phyloP scores from a whole-genome alignment of 2,888 invertebrate species.

The Troides helena region DNA sequence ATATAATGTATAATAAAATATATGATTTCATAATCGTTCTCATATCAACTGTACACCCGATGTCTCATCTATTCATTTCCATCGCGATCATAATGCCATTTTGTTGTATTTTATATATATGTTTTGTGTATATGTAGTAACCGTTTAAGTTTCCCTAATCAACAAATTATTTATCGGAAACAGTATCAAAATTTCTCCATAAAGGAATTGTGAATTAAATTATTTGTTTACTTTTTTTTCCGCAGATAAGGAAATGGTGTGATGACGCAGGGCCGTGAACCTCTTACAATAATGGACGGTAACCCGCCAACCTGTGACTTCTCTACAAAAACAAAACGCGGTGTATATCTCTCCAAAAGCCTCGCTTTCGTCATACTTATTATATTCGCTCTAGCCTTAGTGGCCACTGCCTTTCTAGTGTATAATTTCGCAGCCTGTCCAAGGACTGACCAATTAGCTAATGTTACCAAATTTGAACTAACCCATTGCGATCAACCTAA shows the following conservation, averaged over 20 bases:
- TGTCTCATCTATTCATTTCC: too few relatives aligned
- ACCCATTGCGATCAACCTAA: conserved; percentile 68
- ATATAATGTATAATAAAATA: too few relatives aligned
- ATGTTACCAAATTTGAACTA: conserved; percentile 70
- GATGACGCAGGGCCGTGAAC: conserved; percentile 74
- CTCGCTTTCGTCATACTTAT: conserved; percentile 82
- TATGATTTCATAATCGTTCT: too few relatives aligned
- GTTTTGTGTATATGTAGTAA: too few relatives aligned
- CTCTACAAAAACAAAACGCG: conserved; percentile 81
- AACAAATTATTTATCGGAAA: too few relatives aligned
- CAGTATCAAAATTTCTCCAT: too few relatives aligned
- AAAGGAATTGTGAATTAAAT: too few relatives aligned
- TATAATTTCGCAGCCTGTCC: conserved; percentile 88
- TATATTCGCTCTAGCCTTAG: conserved; percentile 82
- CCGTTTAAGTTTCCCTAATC: too few relatives aligned
- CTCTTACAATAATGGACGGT: conserved; percentile 81
- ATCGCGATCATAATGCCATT: too few relatives aligned
- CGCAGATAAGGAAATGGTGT: conserved; percentile 72
- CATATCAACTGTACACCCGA: too few relatives aligned
- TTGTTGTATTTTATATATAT: too few relatives aligned
- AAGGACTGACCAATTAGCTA: conserved; percentile 67
- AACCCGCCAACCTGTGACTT: conserved; percentile 82
- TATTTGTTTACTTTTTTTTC: conserved; percentile 33
- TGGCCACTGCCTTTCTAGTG: conserved; percentile 87
- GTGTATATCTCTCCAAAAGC: conserved; percentile 83